Evolutionary conservation across 2,113 vertebrate genomes (phyloP), one percentile per base, ranked within the genome.

Genomic region (Hippocampus guttulatus): DNA sequence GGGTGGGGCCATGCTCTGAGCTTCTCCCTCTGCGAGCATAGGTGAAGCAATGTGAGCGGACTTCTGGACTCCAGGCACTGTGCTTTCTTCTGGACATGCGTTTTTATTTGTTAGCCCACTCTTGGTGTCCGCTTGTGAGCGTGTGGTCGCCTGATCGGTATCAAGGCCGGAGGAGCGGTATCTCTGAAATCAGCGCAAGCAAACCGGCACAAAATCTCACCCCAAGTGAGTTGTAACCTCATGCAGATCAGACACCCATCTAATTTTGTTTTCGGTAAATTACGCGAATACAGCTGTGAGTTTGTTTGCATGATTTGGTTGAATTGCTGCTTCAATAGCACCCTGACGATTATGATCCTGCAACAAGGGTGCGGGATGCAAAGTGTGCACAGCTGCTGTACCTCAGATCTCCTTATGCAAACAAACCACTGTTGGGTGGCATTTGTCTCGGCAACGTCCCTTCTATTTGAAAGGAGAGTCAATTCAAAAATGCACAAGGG

Each of bases 331-430:
- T 64, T 15, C 38, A 71, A 70, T 45, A 64, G 62, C 51, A 43
- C 38, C 73, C 68, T 79, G 61, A 83, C 75, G 43, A 76, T 73
- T 73, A 64, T 0, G 14, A 61, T 25, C 74, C 69, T 75, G 76
- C 80, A 75, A 82, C 69, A 41, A 69, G 73, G 70, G 77, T 80
- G 81, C 72, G 68, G 47, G 72, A 70, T 63, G 30, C 52, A 73
- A 67, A 84, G 91, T 93, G 81, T 88, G 85, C 90, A 89, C 92
- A 92, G 89, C 91, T 93, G 91, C 84, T 78, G 66, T 64, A 73
- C 41, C 38, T 49, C 70, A 80, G 74, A 72, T 84, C 73, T 73
- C 75, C 78, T 69, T 84, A 76, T 62, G 87, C 88, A 91, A 89
- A 82, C 84, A 90, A 68, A 74, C 57, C 69, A 47, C 33, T 67